Evolutionary conservation across 2,888 invertebrate species (phyloP).

Genomic region (Onchidella celtica): DNA sequence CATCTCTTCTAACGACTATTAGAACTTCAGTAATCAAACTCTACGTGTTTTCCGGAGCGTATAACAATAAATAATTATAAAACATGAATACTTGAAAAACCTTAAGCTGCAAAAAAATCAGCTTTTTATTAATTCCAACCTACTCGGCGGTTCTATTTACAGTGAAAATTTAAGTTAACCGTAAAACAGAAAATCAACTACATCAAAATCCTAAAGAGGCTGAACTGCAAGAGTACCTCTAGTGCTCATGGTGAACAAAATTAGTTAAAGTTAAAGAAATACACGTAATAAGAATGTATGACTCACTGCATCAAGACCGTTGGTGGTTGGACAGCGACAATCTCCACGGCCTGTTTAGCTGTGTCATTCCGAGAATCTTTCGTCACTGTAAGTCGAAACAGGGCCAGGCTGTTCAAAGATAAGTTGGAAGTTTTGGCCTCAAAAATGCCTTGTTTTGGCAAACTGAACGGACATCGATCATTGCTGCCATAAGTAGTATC

Average conservation of each 20-base stretch:
- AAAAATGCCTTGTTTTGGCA: not conserved
- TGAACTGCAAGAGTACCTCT: too few relatives aligned
- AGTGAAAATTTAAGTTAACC: too few relatives aligned
- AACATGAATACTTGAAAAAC: too few relatives aligned
- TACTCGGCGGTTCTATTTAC: too few relatives aligned
- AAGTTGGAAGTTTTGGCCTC: not conserved
- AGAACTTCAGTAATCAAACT: too few relatives aligned
- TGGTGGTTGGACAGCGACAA: conserved; percentile 15
- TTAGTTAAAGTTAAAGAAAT: too few relatives aligned
- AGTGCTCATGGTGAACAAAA: too few relatives aligned
- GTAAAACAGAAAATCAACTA: not conserved
- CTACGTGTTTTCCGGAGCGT: too few relatives aligned
- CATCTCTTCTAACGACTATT: too few relatives aligned
- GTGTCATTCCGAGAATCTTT: not conserved
- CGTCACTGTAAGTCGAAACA: conserved; percentile 24
- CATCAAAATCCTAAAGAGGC: not conserved
- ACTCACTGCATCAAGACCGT: not conserved
- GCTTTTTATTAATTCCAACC: not conserved
- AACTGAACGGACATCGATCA: not conserved
- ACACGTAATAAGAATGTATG: not conserved
- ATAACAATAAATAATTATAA: too few relatives aligned
- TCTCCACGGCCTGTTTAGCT: conserved; percentile 6
- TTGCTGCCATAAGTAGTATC: not conserved
- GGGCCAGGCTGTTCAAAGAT: not conserved
- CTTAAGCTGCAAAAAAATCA: too few relatives aligned